Conservation (phyloP, 2,797 vertebrate genomes). For the Neosalanx taihuensis region DNA sequence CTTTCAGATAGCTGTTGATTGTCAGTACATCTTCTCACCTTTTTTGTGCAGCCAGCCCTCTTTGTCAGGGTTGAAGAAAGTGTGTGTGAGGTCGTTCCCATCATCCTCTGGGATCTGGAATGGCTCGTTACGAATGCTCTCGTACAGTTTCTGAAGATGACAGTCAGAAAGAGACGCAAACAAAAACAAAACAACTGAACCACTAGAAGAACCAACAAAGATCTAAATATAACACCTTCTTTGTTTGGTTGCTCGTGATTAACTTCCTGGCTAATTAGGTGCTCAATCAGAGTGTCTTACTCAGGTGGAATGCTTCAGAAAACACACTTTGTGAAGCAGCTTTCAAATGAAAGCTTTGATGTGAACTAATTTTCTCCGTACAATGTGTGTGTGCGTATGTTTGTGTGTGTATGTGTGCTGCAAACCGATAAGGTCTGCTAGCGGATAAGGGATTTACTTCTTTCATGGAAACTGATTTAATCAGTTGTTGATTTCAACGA, state of each 20-base stretch:
- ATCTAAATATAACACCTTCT: too few species aligned
- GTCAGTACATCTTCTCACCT: conserved; percentile 67
- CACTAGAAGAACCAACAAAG: too few species aligned
- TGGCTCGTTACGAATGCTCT: conserved; percentile 90
- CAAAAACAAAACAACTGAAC: not conserved
- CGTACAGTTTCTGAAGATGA: conserved; percentile 80
- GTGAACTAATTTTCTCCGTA: not conserved
- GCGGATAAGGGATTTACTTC: too few species aligned
- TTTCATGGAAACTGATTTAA: too few species aligned
- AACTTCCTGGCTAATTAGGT: not conserved
- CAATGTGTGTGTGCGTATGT: not conserved
- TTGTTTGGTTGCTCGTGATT: too few species aligned
- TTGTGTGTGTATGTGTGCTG: not conserved
- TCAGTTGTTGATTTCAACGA: too few species aligned
- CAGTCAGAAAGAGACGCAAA: not conserved
- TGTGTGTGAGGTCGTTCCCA: conserved; percentile 89
- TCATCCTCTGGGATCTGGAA: conserved; percentile 95
- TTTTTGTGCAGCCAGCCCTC: conserved; percentile 95
- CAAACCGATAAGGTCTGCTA: too few species aligned
- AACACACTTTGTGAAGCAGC: not conserved
- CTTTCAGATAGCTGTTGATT: too few species aligned
- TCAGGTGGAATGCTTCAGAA: not conserved
- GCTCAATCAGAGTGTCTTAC: not conserved
- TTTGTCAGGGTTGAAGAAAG: conserved; percentile 91
- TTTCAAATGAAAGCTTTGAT: too few species aligned